Evolutionary conservation across 2,113 vertebrate genomes (phyloP), one percentile per base, ranked within the genome.

Genomic region (Agelaius tricolor): DNA sequence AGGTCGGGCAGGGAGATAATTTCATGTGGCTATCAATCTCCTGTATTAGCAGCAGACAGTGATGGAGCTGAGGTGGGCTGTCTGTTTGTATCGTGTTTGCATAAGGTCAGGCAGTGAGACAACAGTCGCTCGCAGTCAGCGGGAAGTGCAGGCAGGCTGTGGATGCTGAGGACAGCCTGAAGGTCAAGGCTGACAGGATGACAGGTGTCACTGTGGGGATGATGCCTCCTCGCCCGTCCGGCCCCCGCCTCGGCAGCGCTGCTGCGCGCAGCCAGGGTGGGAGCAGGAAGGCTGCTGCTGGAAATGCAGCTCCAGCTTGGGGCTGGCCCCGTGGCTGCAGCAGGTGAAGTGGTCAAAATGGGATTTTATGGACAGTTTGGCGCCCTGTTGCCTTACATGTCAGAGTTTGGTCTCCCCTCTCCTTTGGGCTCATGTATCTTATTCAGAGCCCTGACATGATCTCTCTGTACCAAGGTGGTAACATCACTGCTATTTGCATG

Each of bases 181-280:
- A 98, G 98, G 98, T 98, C 94, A 81, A 83, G 95, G 85, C 97
- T 99, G 98, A 99, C 98, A 98, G 97, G 95, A 98, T 98, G 98
- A 99, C 98, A 99, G 97, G 97, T 98, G 80, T 98, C 98, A 98
- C 79, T 10, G 2, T 72, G 77, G 96, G 95, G 91, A 95, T 84
- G 69, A 76, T 96, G 91, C 96, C 97, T 97, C 94, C 97, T 92
- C 94, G 96, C 93, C 91, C 91, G 88, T 97, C 98, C 97, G 30
- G 97, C 98, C 96, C 71, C 98, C 79, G 94, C 94, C 96, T 96
- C 57, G 26, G 86, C 52, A 49, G 92, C 82, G 59, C 78, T 41
- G 7, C 49, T 2, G 19, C 31, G 17, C 43, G 6, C 90, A 57
- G 79, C 87, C 91, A 35, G 92, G 43, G 90, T 0, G 2, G 92